Conservation (phyloP, 1,140 invertebrate species). For the Temnothorax longispinosus region DNA sequence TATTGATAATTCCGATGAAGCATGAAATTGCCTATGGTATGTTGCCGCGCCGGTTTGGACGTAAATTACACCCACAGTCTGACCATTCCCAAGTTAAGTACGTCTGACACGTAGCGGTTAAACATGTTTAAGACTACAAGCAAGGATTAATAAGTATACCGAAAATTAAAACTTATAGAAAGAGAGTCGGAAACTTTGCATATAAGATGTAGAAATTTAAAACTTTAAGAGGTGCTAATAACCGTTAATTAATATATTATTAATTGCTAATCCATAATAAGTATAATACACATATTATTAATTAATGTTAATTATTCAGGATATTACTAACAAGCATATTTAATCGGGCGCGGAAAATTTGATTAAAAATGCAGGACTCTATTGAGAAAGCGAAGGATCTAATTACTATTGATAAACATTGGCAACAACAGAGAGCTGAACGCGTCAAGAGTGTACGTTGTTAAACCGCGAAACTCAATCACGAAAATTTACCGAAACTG, state of each 20-base stretch:
- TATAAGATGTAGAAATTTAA: background rate
- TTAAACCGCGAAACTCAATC: constrained; percentile 64
- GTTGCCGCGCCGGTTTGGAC: background rate
- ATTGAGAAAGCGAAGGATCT: background rate
- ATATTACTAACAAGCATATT: background rate
- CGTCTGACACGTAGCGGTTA: background rate
- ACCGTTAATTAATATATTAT: background rate
- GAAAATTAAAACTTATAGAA: background rate
- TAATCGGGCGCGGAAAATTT: background rate
- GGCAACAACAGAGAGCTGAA: background rate
- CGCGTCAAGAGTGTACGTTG: constrained; percentile 8
- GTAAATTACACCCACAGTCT: constrained; percentile 20
- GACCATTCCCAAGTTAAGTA: background rate
- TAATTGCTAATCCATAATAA: background rate
- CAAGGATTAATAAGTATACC: background rate
- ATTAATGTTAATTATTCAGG: background rate
- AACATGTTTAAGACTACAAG: constrained; percentile 15
- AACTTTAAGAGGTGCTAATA: background rate
- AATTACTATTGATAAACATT: constrained; percentile 9
- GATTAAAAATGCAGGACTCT: background rate
- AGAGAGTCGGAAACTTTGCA: background rate
- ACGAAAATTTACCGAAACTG: constrained; percentile 55
- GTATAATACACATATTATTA: background rate
- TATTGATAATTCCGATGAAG: constrained; percentile 36
- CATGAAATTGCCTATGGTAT: constrained; percentile 25